Conservation (phyloP, 2,888 invertebrate species). For the Cephus runcator region DNA sequence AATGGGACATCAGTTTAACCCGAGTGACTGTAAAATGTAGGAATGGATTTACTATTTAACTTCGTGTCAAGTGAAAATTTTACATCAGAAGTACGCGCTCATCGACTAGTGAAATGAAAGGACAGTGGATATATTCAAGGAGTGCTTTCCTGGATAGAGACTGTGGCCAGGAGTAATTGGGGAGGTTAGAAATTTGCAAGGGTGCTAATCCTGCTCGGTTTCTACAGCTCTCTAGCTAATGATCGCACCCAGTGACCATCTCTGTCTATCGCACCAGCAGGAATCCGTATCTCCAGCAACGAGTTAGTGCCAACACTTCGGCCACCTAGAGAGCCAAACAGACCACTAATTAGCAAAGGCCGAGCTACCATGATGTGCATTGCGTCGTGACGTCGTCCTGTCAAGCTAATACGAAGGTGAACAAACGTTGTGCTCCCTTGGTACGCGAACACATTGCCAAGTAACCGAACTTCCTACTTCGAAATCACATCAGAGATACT, state of each 20-base stretch:
- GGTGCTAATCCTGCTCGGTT: constrained; percentile 15
- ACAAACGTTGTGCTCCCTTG: neutral
- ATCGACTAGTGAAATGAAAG: no score
- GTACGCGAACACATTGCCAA: constrained; percentile 7
- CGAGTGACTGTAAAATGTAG: no score
- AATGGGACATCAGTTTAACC: no score
- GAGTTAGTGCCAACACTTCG: constrained; percentile 33
- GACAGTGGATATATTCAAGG: no score
- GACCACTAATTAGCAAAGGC: constrained; percentile 31
- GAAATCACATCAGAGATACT: constrained; percentile 33
- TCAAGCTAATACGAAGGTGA: no score
- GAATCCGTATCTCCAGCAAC: constrained; percentile 37
- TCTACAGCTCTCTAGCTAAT: constrained; percentile 32
- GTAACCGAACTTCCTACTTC: constrained; percentile 40
- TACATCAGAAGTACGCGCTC: no score
- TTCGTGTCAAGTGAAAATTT: no score
- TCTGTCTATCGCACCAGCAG: constrained; percentile 13
- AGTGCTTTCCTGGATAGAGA: neutral
- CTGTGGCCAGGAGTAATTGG: neutral
- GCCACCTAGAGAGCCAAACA: constrained; percentile 23
- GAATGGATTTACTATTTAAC: no score
- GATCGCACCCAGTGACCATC: constrained; percentile 36
- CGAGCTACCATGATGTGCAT: constrained; percentile 23
- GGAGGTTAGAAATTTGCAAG: constrained; percentile 10
- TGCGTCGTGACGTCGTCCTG: no score